Conservation (phyloP, 2,888 invertebrate genomes). For the Mechanitis messenoides region DNA sequence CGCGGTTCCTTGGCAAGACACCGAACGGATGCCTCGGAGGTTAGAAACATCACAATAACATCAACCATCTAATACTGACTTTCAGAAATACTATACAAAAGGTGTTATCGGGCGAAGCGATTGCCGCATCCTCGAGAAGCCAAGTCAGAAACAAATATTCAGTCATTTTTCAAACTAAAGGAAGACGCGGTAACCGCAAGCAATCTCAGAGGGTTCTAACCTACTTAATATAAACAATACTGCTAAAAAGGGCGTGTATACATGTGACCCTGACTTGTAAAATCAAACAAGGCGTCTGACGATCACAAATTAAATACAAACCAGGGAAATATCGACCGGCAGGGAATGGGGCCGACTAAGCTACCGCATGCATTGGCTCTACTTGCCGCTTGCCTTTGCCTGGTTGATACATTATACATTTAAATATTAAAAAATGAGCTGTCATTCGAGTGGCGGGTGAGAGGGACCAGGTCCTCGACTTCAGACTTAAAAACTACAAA, state of each 20-base stretch:
- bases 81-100: slow-evolving; percentile 68
- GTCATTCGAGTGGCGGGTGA: slow-evolving; percentile 4
- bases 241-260: slow-evolving; percentile 65
- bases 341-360: slow-evolving; percentile 57
- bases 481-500: slow-evolving; percentile 62
- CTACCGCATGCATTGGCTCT: slow-evolving; percentile 70
- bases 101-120: slow-evolving; percentile 52
- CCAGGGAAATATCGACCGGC: slow-evolving; percentile 42
- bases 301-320: not conserved
- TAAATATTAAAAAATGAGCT: not conserved
- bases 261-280: slow-evolving; percentile 57
- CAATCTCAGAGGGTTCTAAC: slow-evolving; percentile 70
- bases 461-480: slow-evolving; percentile 54
- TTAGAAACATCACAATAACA: slow-evolving; percentile 59
- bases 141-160: not conserved
- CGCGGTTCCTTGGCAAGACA: slow-evolving; percentile 62
- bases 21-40: slow-evolving; percentile 49
- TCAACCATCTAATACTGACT: slow-evolving; percentile 71
- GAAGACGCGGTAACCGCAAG: slow-evolving; percentile 34
- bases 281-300: slow-evolving; percentile 6
- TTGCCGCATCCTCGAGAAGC: slow-evolving; percentile 29
- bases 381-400: slow-evolving; percentile 53
- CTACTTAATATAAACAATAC: slow-evolving; percentile 71
- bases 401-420: slow-evolving; percentile 25
- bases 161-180: slow-evolving; percentile 7